These are phyloP conservation scores for Luehdorfia chinensis DNA, from an alignment of 1,140 invertebrate genomes.

Conservation along the genomic window DNA sequence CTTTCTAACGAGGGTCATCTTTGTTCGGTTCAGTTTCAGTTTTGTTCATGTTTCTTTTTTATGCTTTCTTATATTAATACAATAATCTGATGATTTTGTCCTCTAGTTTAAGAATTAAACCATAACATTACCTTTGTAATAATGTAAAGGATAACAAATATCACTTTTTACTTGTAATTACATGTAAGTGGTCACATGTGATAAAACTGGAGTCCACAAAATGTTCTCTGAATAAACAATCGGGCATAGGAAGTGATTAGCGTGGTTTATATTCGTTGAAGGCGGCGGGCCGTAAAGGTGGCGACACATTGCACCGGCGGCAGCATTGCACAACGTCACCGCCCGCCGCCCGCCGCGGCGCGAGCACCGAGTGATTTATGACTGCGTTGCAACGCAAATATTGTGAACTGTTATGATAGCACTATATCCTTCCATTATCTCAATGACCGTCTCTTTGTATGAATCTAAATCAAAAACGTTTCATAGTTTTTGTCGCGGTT, in stretches of 20 bases:
- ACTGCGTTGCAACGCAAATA: constrained; percentile 5
- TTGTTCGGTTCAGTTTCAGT: no score
- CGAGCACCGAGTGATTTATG: constrained; percentile 11
- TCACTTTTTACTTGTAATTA: no score
- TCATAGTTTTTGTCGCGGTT: no score
- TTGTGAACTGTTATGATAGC: constrained; percentile 17
- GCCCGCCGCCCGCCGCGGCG: constrained; percentile 3
- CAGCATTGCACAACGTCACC: constrained; percentile 21
- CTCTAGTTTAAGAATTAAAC: no score
- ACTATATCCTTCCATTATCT: constrained; percentile 4
- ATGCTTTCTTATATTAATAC: no score
- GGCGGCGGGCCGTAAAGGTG: constrained; percentile 42
- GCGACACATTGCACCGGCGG: constrained; percentile 31
- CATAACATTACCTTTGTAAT: no score
- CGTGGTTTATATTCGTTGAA: constrained; percentile 14
- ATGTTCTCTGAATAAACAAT: constrained; percentile 10
- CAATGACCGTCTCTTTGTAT: neutral
- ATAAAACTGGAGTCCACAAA: no score
- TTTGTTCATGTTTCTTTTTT: no score
- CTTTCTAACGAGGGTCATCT: neutral
- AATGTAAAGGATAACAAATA: no score
- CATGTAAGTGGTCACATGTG: no score
- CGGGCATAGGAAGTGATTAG: constrained; percentile 16
- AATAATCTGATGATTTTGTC: no score
- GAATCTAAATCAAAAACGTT: neutral